Evolutionary conservation across 2,113 vertebrate species (phyloP).

Genomic region (Chionodraco myersi): DNA sequence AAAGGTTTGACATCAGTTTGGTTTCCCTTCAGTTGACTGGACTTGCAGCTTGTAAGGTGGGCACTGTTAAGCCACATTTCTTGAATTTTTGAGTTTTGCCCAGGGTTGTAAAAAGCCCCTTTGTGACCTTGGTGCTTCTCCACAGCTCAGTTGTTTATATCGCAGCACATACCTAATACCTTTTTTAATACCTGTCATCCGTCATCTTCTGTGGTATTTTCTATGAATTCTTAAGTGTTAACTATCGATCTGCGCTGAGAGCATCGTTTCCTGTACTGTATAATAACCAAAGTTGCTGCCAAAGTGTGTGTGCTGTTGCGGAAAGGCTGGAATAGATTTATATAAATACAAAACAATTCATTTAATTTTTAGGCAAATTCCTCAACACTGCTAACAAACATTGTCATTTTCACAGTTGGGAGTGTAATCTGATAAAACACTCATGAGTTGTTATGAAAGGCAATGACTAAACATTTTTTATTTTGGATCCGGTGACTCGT

Average conservation of each 20-base stretch:
- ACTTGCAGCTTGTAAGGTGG: too few relatives aligned
- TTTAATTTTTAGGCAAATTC: neutral
- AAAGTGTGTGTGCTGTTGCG: neutral
- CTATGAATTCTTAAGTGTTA: neutral
- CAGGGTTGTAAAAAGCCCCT: neutral
- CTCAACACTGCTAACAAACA: neutral
- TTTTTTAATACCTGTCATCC: neutral
- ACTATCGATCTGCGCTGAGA: neutral
- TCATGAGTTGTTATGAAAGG: neutral
- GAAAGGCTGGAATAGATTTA: neutral
- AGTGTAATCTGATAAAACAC: neutral
- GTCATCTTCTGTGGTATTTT: neutral
- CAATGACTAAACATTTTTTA: neutral
- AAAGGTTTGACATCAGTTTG: neutral
- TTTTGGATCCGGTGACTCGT: neutral
- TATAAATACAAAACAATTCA: neutral
- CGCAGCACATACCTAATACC: neutral
- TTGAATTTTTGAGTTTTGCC: neutral
- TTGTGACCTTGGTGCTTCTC: neutral
- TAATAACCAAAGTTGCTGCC: neutral
- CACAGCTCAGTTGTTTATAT: neutral
- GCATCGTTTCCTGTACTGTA: neutral
- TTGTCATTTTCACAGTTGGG: neutral
- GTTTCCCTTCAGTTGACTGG: neutral
- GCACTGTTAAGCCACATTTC: neutral